Conservation (phyloP, 2,113 vertebrate species). For the Mustela lutreola region DNA sequence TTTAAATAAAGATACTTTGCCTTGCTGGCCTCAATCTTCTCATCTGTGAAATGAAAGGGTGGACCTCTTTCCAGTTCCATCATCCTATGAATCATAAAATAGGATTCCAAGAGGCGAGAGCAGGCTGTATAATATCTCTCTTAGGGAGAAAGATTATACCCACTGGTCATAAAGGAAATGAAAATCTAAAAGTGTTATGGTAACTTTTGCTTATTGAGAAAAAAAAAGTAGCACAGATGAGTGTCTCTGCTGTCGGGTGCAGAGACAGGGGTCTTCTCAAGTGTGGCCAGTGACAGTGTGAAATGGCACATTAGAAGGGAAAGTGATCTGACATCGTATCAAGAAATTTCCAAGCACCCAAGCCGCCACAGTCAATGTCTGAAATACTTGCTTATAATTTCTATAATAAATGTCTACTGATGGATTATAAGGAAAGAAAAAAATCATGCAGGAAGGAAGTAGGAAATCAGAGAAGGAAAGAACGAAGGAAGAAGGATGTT, state of each 20-base stretch:
- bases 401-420: not conserved
- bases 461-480: not conserved
- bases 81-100: not conserved
- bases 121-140: not conserved
- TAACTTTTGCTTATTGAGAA: not conserved
- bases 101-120: not conserved
- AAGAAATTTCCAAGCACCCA: not conserved
- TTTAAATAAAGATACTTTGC: not conserved
- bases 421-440: not conserved
- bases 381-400: not conserved
- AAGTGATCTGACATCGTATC: not conserved
- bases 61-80: not conserved
- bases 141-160: not conserved
- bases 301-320: not conserved
- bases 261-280: not conserved
- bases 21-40: not conserved
- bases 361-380: not conserved
- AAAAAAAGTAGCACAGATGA: not conserved
- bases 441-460: not conserved
- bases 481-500: not conserved
- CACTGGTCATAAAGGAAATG: not conserved
- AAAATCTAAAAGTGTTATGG: not conserved
- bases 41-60: not conserved
- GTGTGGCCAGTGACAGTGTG: rapidly evolving
- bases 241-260: not conserved